Percentiles rank a stretch among this genome's conserved stretches.
These are phyloP conservation scores for Myotis findleyi DNA, from an alignment of 2,797 vertebrate species.

Conservation along the genomic window DNA sequence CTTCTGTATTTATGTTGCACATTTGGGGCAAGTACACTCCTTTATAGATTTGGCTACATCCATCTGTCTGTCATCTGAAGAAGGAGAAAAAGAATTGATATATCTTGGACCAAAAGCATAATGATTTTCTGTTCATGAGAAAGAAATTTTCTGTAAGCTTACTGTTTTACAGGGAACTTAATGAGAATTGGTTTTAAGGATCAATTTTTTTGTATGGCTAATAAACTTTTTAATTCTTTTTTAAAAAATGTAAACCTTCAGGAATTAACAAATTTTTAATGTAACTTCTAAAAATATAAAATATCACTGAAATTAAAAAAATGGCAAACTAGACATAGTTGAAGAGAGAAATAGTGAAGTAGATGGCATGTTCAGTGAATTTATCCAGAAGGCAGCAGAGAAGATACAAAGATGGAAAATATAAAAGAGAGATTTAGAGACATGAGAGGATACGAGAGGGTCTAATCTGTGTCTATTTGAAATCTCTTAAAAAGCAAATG, in stretches of 20 bases:
- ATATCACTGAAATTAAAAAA: not conserved
- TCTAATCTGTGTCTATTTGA: not conserved
- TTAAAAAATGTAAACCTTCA: not conserved
- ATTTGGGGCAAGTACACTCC: constrained; percentile 99
- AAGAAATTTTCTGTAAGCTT: constrained; percentile 81
- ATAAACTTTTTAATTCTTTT: constrained; percentile 80
- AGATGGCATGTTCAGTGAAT: not conserved
- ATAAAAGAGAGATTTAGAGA: not conserved
- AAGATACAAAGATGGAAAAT: not conserved
- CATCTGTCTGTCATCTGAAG: constrained; percentile 76
- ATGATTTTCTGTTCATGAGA: constrained; percentile 85
- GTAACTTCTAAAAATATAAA: not conserved
- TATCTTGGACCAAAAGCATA: constrained; percentile 94
- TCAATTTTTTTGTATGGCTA: constrained; percentile 75
- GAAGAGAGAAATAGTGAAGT: not conserved
- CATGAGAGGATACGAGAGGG: not conserved
- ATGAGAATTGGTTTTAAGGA: constrained; percentile 68
- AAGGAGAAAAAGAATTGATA: constrained; percentile 81
- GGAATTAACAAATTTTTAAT: not conserved
- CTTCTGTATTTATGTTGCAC: constrained; percentile 99
- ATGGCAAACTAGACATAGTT: not conserved
- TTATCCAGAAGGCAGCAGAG: not conserved
- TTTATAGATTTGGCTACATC: constrained; percentile 90
- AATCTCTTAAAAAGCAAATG: not conserved
- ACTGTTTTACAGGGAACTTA: constrained; percentile 78